Evolutionary conservation across 2,113 vertebrate species (phyloP), one percentile per base, ranked within the genome.

Genomic region (Hydrochoerus hydrochaeris): DNA sequence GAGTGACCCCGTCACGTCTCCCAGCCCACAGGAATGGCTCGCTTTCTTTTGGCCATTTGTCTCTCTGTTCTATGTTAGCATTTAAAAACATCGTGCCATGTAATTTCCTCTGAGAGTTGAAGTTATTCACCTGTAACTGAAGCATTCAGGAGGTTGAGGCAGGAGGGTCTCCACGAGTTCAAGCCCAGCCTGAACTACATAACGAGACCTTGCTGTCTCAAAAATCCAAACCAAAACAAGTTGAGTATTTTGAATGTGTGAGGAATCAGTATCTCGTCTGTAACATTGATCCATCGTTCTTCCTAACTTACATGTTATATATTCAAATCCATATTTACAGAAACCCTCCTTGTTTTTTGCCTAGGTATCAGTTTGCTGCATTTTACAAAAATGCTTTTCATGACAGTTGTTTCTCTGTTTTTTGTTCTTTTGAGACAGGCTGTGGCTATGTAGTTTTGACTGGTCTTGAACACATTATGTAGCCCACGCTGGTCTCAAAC

Each of bases 311-410:
- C 84, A 67, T 49, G 46, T 96, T 92, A 44, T 80, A 81, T 71
- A 75, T 92, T 89, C 83, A 96, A 81, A 86, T 85, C 2, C 12
- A 2, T 81, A 60, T 84, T 94, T 95, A 54, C 28, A 85, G 77
- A 91, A 92, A 54, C 28, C 3, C 10, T 95, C 20, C 14, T 77
- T 91, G 85, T 67, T 96, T 95, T 35, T 80, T 57, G 52, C 86
- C 54, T 84, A 35, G 62, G 16, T 58, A 14, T 95, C 81, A 69
- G 77, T 95, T 97, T 97, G 49, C 22, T 24, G 32, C 24, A 75
- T 85, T 97, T 97, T 80, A 95, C 28, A 62, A 85, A 57, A 94
- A 69, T 52, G 9, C 16, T 84, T 87, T 81, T 78, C 14, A 52
- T 57, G 60, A 92, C 20, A n/a, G 20, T 69, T 20, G n/a, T 69